Evolutionary conservation across 30 jellyfish, hydroid and myxozoan genomes (phyloP).

Genomic region (Nemopilema nomurai): DNA sequence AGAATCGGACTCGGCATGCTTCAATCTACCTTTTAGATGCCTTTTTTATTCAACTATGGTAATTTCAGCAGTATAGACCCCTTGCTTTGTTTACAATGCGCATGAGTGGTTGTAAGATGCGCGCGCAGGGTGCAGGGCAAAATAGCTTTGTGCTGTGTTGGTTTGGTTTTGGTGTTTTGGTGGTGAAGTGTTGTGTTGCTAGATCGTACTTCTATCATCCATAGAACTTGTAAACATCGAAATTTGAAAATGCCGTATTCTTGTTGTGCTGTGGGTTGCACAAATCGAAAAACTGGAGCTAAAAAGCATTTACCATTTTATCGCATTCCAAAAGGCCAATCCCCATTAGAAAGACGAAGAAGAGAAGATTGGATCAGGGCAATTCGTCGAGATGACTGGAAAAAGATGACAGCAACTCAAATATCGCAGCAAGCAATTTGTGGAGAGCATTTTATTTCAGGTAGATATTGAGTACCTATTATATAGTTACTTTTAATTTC

Average conservation of each 20-base stretch:
- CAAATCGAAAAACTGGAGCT: conserved; percentile 4
- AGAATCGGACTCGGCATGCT: no score
- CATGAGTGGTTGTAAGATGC: not conserved
- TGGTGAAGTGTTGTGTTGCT: not conserved
- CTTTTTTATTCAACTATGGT: no score
- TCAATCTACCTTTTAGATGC: no score
- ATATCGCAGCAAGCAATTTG: conserved; percentile 25
- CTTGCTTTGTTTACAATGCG: conserved; percentile 2
- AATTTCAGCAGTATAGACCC: no score
- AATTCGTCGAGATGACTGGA: conserved; percentile 40
- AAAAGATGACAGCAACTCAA: conserved; percentile 7
- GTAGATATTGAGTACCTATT: not conserved
- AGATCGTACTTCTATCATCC: no score
- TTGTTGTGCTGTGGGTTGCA: conserved; percentile 51
- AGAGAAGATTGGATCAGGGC: conserved; percentile 50
- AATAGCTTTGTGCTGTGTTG: no score
- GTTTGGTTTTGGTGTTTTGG: not conserved
- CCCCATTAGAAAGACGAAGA: conserved; percentile 41
- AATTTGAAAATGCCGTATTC: conserved; percentile 20
- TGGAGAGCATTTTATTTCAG: conserved; percentile 48
- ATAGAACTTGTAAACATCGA: not conserved
- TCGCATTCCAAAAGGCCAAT: conserved; percentile 31
- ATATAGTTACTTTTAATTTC: not conserved
- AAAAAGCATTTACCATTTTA: conserved; percentile 18
- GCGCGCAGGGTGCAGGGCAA: conserved; percentile 43